phyloP scores from a whole-genome alignment of 2,113 vertebrate species.

The Microcebus griseorufus region DNA sequence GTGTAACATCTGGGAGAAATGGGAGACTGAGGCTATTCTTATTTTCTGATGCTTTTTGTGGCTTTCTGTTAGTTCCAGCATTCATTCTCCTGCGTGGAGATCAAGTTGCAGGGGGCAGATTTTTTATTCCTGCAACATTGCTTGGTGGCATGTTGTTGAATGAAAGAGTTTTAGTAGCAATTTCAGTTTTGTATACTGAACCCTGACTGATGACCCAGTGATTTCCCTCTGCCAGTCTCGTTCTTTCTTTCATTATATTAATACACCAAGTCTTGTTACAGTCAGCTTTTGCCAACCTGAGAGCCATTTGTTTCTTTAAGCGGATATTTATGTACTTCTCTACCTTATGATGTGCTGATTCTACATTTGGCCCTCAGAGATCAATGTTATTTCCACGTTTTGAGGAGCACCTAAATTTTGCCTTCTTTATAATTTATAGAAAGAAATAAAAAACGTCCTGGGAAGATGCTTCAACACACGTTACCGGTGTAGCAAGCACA shows the following conservation, averaged over 20 bases:
- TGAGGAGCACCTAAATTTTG: background rate
- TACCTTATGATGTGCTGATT: background rate
- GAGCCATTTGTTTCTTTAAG: background rate
- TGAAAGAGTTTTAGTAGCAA: background rate
- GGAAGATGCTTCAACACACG: background rate
- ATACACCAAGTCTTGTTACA: background rate
- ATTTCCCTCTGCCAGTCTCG: background rate
- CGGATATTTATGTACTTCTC: background rate
- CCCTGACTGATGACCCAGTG: background rate
- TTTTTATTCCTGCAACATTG: background rate
- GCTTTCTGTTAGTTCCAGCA: background rate
- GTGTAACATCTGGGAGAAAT: background rate
- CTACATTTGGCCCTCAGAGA: background rate
- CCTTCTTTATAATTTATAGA: background rate
- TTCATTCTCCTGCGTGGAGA: background rate
- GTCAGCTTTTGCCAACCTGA: background rate
- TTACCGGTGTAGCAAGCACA: background rate
- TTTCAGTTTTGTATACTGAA: background rate
- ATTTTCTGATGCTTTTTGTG: background rate
- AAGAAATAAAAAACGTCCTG: background rate
- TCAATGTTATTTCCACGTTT: background rate
- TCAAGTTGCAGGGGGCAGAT: background rate
- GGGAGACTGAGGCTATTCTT: background rate
- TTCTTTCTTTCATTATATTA: background rate
- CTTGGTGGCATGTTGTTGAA: background rate